phyloP scores from a whole-genome alignment of 2,888 invertebrate genomes.

The Drosophila nr. fundita region DNA sequence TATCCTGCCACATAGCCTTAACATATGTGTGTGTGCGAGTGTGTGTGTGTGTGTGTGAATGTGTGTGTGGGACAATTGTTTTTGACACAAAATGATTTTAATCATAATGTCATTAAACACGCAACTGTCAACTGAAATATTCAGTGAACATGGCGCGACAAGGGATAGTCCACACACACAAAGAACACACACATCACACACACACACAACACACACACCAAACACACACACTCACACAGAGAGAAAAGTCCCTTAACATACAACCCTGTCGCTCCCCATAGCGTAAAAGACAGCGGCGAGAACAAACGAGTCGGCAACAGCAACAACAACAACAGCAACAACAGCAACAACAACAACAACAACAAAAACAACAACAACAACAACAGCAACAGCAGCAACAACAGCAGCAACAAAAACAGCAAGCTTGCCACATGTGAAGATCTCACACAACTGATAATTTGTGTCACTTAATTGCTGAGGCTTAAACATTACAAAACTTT shows the following conservation, averaged over 20 bases:
- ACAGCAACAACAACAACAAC: not conserved
- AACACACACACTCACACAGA: not conserved
- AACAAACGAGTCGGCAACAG: constrained; percentile 46
- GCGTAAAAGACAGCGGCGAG: constrained; percentile 47
- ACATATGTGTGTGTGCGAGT: constrained; percentile 37
- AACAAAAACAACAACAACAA: not conserved
- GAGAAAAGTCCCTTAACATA: not conserved
- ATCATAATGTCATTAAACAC: constrained; percentile 79
- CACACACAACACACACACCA: not conserved
- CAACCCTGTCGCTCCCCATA: constrained; percentile 1
- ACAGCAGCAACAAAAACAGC: not conserved
- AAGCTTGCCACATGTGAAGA: constrained; percentile 67
- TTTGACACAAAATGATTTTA: constrained; percentile 79
- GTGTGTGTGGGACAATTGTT: constrained; percentile 68
- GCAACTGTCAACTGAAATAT: constrained; percentile 66
- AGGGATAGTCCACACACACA: constrained; percentile 41
- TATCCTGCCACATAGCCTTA: constrained; percentile 38
- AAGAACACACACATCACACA: not conserved
- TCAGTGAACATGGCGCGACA: constrained; percentile 60
- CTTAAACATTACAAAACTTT: constrained; percentile 78
- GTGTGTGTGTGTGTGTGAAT: constrained; percentile 40
- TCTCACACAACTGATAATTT: constrained; percentile 72
- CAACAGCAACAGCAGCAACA: constrained; percentile 19
- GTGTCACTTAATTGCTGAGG: constrained; percentile 76
- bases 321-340: not conserved